Base-by-base conservation (phyloP, 1,140 invertebrate genomes). In the Manduca sexta region DNA sequence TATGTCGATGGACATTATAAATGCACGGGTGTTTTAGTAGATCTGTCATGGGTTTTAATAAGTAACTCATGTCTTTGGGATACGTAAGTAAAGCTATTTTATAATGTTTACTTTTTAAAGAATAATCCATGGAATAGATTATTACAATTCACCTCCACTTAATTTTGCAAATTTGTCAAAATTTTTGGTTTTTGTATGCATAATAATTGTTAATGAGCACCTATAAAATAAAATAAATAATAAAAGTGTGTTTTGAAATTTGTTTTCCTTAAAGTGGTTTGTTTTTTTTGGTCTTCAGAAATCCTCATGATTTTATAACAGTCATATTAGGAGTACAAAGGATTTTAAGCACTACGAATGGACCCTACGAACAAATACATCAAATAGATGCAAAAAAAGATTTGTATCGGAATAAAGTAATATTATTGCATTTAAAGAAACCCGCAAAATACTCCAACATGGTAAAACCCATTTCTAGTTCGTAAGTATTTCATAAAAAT, bases 351-450 rank as follows among this genome's bases (percentile, higher is more conserved):
- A 64, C 85, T 44, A 83, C 89, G 6, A 78, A 87, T 31, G 89
- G 92, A 29, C 90, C 91, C 3, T 88, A 92, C 66, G 93, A 95
- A 70, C 90, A 94, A 84, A 84, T 89, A 1, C 78, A 87, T 30
- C 65, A 79, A 12, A 79, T 93, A 0, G 85, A 90, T 49, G 78
- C 86, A 13, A 80, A 87, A 3, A 88, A 86, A 35, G 49, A 71
- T 0, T 64, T 93, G 5, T 74, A 86, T 52, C 76, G 66, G 41
- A 88, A 75, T 21, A 87, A 90, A 60, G 87, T 88, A 0, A 60
- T 87, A 17, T 58, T 94, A 6, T 71, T 93, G 13, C 89, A 90
- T 65, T 69, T 93, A 26, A 87, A 89, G 34, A 44, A 81, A 34
- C 71, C 87, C 0, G 82, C 88, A 2, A 78, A 83, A 14, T 88